Percentiles rank a stretch among this genome's conserved stretches.
These are phyloP conservation scores for Rhodophaea formosa DNA, from an alignment of 2,888 invertebrate species.

Conservation along the genomic window DNA sequence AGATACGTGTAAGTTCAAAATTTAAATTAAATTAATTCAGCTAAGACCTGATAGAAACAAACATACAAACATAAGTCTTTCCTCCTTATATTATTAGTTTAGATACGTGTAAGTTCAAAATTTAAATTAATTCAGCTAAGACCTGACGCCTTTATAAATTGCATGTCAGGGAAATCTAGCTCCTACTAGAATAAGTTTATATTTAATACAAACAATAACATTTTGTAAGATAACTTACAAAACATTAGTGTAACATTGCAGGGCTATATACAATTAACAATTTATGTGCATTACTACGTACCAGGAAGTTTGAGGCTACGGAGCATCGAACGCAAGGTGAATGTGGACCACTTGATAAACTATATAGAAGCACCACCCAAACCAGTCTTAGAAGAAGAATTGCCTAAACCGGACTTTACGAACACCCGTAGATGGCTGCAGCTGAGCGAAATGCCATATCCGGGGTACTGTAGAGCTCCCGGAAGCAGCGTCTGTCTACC, in stretches of 20 bases:
- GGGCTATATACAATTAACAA: constrained; percentile 47
- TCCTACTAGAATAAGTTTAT: too few species aligned
- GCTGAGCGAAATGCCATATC: constrained; percentile 56
- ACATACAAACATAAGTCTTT: too few species aligned
- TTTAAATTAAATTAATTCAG: too few species aligned
- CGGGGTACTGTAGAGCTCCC: constrained; percentile 67
- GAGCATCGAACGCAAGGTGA: constrained; percentile 35
- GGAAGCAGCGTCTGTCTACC: constrained; percentile 51
- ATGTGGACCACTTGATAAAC: constrained; percentile 32
- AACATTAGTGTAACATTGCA: constrained; percentile 34
- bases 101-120: too few species aligned
- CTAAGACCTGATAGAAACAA: too few species aligned
- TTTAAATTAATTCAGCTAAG: too few species aligned
- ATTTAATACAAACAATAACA: too few species aligned
- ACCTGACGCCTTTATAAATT: too few species aligned
- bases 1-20: too few species aligned
- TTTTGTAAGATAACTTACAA: too few species aligned
- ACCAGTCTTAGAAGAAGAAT: constrained; percentile 24
- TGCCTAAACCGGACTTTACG: constrained; percentile 22
- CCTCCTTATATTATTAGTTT: too few species aligned
- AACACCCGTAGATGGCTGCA: constrained; percentile 54
- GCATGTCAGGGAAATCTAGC: too few species aligned
- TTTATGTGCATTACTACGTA: constrained; percentile 52
- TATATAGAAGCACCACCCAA: constrained; percentile 27
- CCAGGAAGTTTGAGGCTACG: constrained; percentile 52